Conservation (phyloP, 2,113 vertebrate species). For the Lepus europaeus region DNA sequence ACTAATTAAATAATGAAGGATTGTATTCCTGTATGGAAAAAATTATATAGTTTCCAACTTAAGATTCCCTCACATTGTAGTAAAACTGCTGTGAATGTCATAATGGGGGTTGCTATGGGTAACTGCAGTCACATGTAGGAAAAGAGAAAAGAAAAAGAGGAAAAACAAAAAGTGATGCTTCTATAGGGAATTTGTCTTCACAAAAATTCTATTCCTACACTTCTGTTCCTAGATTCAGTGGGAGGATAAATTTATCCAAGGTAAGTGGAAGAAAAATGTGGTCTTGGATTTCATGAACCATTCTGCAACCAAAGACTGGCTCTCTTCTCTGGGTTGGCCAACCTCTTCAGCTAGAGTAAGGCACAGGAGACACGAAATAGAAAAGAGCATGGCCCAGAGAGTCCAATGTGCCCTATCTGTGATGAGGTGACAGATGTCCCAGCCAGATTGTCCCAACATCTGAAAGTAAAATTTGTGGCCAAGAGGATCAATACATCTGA, state of each 20-base stretch:
- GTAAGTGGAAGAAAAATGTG: neutral
- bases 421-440: neutral
- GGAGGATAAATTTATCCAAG: constrained; percentile 13
- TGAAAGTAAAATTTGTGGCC: neutral
- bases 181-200: neutral
- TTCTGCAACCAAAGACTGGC: neutral
- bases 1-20: constrained; percentile 40
- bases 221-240: neutral
- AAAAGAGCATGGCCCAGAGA: neutral
- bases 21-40: constrained; percentile 18
- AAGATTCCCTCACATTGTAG: constrained; percentile 44
- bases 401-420: neutral
- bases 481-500: neutral
- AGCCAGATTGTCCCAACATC: neutral
- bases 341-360: neutral
- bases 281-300: neutral
- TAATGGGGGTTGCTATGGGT: constrained; percentile 55
- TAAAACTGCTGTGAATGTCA: constrained; percentile 36
- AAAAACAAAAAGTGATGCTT: neutral
- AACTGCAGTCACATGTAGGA: constrained; percentile 34
- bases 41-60: constrained; percentile 53
- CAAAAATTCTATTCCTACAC: neutral
- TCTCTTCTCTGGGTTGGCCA: neutral
- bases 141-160: neutral
- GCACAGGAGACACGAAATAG: neutral